Evolutionary conservation across 2,888 invertebrate species (phyloP).

Genomic region (Aplocera efformata): DNA sequence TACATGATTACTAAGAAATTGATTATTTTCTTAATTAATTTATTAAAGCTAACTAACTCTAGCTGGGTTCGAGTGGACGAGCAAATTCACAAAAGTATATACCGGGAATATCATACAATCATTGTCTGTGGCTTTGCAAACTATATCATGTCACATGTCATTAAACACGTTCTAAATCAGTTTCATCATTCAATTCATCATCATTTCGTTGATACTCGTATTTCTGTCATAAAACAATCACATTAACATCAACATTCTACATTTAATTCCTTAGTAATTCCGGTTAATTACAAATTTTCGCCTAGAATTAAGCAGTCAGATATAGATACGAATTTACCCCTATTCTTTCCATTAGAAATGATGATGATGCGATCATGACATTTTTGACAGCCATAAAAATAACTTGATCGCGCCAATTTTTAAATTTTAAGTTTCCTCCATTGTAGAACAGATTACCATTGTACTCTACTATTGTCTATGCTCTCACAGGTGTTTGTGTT

Average conservation of each 20-base stretch:
- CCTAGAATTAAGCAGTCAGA: no score
- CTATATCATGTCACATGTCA: no score
- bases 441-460: neutral
- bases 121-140: neutral
- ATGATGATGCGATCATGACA: no score
- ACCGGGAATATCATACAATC: neutral
- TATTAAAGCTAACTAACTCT: no score
- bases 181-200: constrained; percentile 9
- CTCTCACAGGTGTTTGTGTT: constrained; percentile 91
- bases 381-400: constrained; percentile 2
- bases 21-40: no score
- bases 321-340: no score
- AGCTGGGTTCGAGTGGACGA: no score
- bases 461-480: constrained; percentile 52
- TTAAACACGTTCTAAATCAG: no score
- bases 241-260: neutral
- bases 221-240: constrained; percentile 1
- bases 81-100: no score
- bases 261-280: neutral
- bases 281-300: no score
- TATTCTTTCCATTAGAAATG: no score
- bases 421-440: neutral
- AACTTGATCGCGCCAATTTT: constrained; percentile 20
- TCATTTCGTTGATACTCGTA: constrained; percentile 1
- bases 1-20: no score